Percentiles rank a stretch among this genome's conserved stretches.
phyloP scores from a whole-genome alignment of 2,888 invertebrate genomes.

The Antitype chi region DNA sequence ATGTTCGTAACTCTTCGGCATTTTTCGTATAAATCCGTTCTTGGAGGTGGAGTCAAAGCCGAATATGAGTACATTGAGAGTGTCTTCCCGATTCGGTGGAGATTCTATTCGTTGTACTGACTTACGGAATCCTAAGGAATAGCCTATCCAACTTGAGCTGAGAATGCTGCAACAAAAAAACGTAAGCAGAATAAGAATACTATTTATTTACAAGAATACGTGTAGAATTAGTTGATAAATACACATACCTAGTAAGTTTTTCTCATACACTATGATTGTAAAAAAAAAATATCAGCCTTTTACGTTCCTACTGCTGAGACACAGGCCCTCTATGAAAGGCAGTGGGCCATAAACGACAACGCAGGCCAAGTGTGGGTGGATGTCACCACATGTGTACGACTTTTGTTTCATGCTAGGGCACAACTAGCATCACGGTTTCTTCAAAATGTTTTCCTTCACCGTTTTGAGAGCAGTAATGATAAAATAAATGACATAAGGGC shows the following conservation, averaged over 20 bases:
- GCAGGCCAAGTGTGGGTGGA: background rate
- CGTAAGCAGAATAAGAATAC: background rate
- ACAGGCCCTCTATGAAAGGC: background rate
- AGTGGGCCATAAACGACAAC: background rate
- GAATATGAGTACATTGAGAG: constrained; percentile 94
- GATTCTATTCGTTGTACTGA: constrained; percentile 53
- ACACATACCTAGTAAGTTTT: background rate
- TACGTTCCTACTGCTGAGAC: background rate
- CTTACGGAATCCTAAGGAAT: constrained; percentile 76
- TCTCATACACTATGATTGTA: background rate
- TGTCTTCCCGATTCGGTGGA: constrained; percentile 66
- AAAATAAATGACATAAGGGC: too few species aligned
- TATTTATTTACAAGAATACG: background rate
- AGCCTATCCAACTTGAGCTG: constrained; percentile 78
- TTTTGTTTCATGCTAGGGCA: background rate
- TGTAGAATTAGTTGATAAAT: background rate
- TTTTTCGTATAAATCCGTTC: constrained; percentile 94
- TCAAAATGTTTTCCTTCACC: too few species aligned
- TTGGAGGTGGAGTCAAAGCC: constrained; percentile 97
- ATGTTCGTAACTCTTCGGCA: constrained; percentile 94
- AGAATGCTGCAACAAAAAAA: constrained; percentile 67
- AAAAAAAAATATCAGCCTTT: background rate
- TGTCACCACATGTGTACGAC: too few species aligned
- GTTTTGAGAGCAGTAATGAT: too few species aligned
- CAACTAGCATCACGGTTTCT: background rate